These are phyloP conservation scores for Eumacrocentrus americanus DNA, from an alignment of 2,888 invertebrate genomes.

Conservation along the genomic window DNA sequence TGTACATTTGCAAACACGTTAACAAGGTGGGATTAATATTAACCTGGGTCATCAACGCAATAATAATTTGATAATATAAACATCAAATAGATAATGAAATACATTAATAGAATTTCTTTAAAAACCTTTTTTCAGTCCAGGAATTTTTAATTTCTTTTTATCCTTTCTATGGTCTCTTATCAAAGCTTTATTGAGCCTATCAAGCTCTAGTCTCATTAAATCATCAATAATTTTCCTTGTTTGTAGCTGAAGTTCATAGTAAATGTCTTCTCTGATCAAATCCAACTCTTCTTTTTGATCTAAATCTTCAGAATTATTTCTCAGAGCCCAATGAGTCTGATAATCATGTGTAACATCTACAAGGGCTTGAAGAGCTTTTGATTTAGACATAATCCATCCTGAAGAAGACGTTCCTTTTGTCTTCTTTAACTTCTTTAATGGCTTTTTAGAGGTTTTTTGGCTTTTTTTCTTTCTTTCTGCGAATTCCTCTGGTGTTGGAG, in stretches of 20 bases:
- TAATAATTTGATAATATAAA: not conserved
- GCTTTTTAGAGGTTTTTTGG: conserved; percentile 22
- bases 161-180: conserved; percentile 58
- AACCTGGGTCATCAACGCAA: not conserved
- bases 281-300: conserved; percentile 69
- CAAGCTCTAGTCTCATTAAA: conserved; percentile 68
- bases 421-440: conserved; percentile 24
- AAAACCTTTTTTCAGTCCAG: conserved; percentile 36
- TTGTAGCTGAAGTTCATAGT: conserved; percentile 70
- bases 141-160: conserved; percentile 34
- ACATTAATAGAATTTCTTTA: too few relatives aligned
- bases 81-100: not conserved
- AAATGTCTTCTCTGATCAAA: conserved; percentile 71
- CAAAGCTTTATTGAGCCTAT: conserved; percentile 64
- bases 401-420: not conserved
- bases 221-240: conserved; percentile 75
- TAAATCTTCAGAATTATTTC: conserved; percentile 65
- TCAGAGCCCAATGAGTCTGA: conserved; percentile 62
- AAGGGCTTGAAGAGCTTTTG: conserved; percentile 39
- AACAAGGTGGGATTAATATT: not conserved
- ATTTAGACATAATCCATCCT: conserved; percentile 51
- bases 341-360: conserved; percentile 57
- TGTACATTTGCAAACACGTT: conserved; percentile 11
- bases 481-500: conserved; percentile 67
- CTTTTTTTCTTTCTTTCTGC: conserved; percentile 43